phyloP scores from a whole-genome alignment of 2,888 invertebrate species.

The Masnerella sp. region DNA sequence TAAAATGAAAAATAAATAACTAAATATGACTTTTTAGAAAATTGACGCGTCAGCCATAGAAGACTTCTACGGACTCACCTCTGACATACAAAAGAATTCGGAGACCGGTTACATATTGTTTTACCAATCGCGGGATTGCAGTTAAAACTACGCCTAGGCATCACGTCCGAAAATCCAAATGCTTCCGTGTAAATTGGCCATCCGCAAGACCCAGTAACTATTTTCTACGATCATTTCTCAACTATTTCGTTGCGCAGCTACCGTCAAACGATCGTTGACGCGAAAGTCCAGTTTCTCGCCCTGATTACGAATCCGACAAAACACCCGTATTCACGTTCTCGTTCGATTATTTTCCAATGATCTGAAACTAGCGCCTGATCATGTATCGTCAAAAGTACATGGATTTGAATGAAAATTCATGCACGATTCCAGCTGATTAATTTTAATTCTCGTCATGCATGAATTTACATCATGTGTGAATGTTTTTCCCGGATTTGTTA shows the following conservation, averaged over 20 bases:
- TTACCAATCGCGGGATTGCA: slow-evolving; percentile 95
- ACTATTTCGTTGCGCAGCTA: slow-evolving; percentile 7
- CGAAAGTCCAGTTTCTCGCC: slow-evolving; percentile 26
- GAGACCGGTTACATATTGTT: slow-evolving; percentile 99
- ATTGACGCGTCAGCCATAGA: slow-evolving; percentile 99
- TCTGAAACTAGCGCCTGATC: slow-evolving; percentile 16
- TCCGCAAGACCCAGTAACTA: slow-evolving; percentile 36
- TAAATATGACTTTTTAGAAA: slow-evolving; percentile 93
- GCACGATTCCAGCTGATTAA: background rate
- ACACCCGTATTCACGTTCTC: slow-evolving; percentile 2
- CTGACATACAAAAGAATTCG: slow-evolving; percentile 98
- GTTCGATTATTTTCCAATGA: slow-evolving; percentile 8
- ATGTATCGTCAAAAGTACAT: background rate
- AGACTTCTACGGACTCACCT: slow-evolving; percentile 99
- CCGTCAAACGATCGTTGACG: background rate
- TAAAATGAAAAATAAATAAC: too few species aligned
- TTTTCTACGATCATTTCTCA: slow-evolving; percentile 45
- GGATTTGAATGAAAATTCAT: slow-evolving; percentile 8
- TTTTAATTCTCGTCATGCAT: slow-evolving; percentile 24
- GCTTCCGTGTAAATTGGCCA: slow-evolving; percentile 53
- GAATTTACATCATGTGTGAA: slow-evolving; percentile 22
- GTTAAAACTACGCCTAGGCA: slow-evolving; percentile 66
- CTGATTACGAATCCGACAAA: slow-evolving; percentile 56
- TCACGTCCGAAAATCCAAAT: slow-evolving; percentile 54
- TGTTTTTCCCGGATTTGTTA: slow-evolving; percentile 57